Conservation (phyloP, 2,797 vertebrate genomes). For the Telmatherina bonti region DNA sequence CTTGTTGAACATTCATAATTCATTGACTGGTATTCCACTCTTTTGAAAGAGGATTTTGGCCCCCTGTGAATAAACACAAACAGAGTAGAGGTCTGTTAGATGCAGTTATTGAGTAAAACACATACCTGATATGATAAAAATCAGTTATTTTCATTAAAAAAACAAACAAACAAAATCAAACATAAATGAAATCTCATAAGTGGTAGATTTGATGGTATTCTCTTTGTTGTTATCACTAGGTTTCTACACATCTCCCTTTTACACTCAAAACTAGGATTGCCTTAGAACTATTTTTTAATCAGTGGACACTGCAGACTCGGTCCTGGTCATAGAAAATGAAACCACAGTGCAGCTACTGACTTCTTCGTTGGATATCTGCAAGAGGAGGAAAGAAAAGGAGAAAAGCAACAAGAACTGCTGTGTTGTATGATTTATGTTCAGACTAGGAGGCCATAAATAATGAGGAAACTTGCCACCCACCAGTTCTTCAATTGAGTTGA, state of each 20-base stretch:
- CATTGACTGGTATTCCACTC: conserved; percentile 92
- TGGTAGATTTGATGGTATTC: conserved; percentile 2
- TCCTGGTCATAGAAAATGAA: conserved; percentile 71
- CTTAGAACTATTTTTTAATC: conserved; percentile 53
- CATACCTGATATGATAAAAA: background rate
- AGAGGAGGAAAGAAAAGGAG: conserved; percentile 40
- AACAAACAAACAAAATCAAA: background rate
- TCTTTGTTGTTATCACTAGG: background rate
- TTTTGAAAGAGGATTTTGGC: conserved; percentile 77
- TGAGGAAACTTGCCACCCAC: conserved; percentile 66
- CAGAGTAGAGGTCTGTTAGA: conserved; percentile 51
- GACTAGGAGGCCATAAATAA: conserved; percentile 77
- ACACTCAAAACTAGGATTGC: conserved; percentile 13
- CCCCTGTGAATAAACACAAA: conserved; percentile 74
- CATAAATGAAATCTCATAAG: background rate
- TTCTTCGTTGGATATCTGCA: conserved; percentile 47
- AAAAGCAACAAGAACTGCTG: conserved; percentile 59
- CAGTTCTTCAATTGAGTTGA: conserved; percentile 72
- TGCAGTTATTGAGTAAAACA: background rate
- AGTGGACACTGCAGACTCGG: conserved; percentile 46
- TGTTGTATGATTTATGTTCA: conserved; percentile 78
- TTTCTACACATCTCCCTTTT: conserved; percentile 8
- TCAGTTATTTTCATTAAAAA: background rate
- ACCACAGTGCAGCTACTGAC: conserved; percentile 54
- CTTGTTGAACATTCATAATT: conserved; percentile 99